A percentile compares a stretch with the other conserved stretches of the same genome.
phyloP scores from a whole-genome alignment of 2,797 vertebrate genomes.

The Toxotes lorentzi region DNA sequence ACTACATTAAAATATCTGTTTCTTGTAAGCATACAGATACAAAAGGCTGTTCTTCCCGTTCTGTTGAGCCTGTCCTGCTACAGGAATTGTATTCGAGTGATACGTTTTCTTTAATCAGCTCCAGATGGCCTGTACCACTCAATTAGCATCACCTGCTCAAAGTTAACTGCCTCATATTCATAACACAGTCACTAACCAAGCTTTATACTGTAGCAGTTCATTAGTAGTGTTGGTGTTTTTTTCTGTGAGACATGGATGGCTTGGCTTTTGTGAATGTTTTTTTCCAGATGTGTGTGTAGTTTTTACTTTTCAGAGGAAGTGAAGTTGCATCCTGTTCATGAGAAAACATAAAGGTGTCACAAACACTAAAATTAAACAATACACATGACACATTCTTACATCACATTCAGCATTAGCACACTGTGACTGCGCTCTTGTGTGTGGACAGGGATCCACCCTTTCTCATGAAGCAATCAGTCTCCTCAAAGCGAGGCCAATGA shows the following conservation, averaged over 20 bases:
- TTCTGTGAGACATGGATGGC: background rate
- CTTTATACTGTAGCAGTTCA: conserved; percentile 1
- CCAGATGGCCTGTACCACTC: conserved; percentile 70
- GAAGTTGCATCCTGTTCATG: conserved; percentile 46
- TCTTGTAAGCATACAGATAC: conserved; percentile 16
- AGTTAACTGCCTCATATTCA: conserved; percentile 53
- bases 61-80: conserved; percentile 21
- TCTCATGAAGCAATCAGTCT: conserved; percentile 32
- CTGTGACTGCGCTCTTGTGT: conserved; percentile 17
- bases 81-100: conserved; percentile 55
- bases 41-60: background rate
- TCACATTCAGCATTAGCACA: conserved; percentile 30
- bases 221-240: conserved; percentile 9
- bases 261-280: conserved; percentile 27
- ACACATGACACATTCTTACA: conserved; percentile 40
- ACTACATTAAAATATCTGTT: conserved; percentile 23
- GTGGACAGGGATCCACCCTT: conserved; percentile 43
- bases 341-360: conserved; percentile 38
- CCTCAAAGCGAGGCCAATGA: conserved; percentile 10
- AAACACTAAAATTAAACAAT: conserved; percentile 28
- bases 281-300: conserved; percentile 8
- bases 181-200: conserved; percentile 6
- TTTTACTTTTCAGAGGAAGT: conserved; percentile 28
- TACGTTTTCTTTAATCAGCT: conserved; percentile 58
- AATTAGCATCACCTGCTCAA: conserved; percentile 69